phyloP scores from a whole-genome alignment of 2,797 vertebrate genomes.

The Hypotaenidia philippensis region DNA sequence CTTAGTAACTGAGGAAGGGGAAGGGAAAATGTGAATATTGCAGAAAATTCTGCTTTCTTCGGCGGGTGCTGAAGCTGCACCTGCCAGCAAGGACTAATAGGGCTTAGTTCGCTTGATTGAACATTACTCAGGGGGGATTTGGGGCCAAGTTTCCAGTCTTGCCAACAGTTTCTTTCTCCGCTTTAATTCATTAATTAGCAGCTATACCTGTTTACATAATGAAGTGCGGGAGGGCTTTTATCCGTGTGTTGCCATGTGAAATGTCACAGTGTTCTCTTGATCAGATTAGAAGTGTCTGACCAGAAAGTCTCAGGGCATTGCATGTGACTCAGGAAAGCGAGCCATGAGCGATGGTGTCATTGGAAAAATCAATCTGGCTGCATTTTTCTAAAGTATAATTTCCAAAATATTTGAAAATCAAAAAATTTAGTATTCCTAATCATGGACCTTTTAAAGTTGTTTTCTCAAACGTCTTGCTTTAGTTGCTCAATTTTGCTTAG shows the following conservation, averaged over 20 bases:
- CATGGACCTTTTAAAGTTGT: neutral
- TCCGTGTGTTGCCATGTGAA: neutral
- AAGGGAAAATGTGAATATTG: neutral
- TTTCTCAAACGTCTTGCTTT: constrained; percentile 29
- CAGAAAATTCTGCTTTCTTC: neutral
- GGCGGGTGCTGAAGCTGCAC: neutral
- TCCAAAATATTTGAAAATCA: constrained; percentile 45
- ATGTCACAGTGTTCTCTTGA: neutral
- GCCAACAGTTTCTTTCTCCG: neutral
- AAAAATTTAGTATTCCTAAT: neutral
- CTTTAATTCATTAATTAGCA: constrained; percentile 22
- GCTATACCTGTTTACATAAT: constrained; percentile 27
- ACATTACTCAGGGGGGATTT: neutral
- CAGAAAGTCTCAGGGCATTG: neutral
- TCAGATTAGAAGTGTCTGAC: neutral
- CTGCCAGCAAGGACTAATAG: neutral
- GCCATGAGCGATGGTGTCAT: neutral
- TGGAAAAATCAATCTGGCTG: neutral
- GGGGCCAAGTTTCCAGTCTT: constrained; percentile 36
- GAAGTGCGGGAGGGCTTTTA: neutral
- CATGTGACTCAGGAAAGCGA: neutral
- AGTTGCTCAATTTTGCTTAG: neutral
- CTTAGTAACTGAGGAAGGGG: neutral
- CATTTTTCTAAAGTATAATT: neutral
- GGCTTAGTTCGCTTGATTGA: constrained; percentile 11